Evolutionary conservation across 37 sponge, comb jelly and placozoan species (phyloP).

Genomic region (Ianthella basta): DNA sequence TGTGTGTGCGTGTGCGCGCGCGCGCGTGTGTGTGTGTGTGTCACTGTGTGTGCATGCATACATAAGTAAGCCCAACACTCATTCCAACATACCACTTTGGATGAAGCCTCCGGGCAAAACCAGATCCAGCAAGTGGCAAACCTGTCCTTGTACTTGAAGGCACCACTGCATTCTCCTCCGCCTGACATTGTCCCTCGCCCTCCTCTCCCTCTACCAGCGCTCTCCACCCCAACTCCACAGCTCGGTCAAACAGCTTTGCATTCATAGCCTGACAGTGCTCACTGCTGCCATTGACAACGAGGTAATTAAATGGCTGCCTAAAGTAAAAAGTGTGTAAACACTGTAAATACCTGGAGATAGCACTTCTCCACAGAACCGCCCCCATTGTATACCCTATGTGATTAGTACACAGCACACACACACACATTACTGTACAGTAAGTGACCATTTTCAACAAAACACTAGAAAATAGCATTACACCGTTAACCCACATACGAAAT

Average conservation of each 20-base stretch:
- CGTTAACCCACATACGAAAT: no score
- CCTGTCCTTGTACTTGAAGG: neutral
- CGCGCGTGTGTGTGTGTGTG: neutral
- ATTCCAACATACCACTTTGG: constrained; percentile 20
- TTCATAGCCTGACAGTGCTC: neutral
- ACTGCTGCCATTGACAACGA: neutral
- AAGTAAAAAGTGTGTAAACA: no score
- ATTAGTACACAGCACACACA: no score
- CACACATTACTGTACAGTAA: no score
- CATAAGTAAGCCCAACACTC: no score
- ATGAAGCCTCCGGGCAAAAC: constrained; percentile 54
- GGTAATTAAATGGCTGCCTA: neutral
- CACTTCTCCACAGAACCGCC: no score
- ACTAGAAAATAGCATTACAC: no score
- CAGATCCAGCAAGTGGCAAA: constrained; percentile 48
- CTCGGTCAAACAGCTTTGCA: neutral
- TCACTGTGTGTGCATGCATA: neutral
- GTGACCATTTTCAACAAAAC: no score
- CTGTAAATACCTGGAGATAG: no score
- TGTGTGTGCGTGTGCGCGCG: neutral
- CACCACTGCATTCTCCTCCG: neutral
- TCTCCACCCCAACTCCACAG: neutral
- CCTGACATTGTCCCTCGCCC: neutral
- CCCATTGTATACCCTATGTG: no score
- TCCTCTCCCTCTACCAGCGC: constrained; percentile 12